Base-by-base conservation (phyloP, 2,113 vertebrate genomes). In the Sylvia atricapilla region DNA sequence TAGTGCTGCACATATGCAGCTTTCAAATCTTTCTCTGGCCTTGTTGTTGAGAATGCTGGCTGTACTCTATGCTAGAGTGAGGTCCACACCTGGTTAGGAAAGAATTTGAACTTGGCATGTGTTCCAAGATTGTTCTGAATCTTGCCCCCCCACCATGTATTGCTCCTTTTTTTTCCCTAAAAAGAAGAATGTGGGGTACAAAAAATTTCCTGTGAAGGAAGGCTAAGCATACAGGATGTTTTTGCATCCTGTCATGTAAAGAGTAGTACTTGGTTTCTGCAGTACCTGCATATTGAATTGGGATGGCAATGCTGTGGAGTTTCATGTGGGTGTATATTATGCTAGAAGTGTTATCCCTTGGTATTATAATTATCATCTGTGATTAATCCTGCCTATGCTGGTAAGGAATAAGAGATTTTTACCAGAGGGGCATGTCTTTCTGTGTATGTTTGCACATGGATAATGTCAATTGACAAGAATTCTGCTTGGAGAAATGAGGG, bases 331-430 rank as follows among this genome's bases (percentile, higher is more conserved):
- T 94, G 93, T 91, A 31, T 85, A 14, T 83, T 95, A 56, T 85
- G 63, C 91, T 93, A 50, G 59, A 94, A 95, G 90, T 84, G 85
- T 91, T 95, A 93, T 85, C 90, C 80, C 19, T 84, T 87, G 73
- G 89, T 96, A 68, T 96, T 95, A 90, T 79, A 93, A 96, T 94
- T 92, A 93, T 90, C 70, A 85, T 86, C 60, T 94, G 52, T 96
- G 92, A 96, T 91, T 92, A 95, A 92, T 95, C 72, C 63, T 94
- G 87, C 92, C 88, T 84, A 2, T 96, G 64, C 55, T 93, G 62
- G 68, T 87, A 58, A 91, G 43, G 58, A 87, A 28, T 81, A 86
- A 92, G 74, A 94, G 63, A 27, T 75, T 97, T 89, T 93, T 94
- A 89, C 87, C 74, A 81, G 87, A 93, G 75, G 80, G 75, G 19